phyloP scores from a whole-genome alignment of 2,888 invertebrate genomes.

The Lithophane ornitopus region DNA sequence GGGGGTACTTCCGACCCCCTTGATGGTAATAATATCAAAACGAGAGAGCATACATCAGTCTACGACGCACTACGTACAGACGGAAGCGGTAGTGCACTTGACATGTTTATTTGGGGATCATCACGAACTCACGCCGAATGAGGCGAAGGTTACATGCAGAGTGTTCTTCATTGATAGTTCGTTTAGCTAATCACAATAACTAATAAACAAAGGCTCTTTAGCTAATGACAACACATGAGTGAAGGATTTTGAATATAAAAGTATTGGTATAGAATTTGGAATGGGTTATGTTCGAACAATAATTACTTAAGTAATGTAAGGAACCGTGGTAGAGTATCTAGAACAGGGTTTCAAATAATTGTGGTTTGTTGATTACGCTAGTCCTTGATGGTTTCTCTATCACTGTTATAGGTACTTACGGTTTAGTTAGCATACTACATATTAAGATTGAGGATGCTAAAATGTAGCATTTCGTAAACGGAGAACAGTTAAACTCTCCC shows the following conservation, averaged over 20 bases:
- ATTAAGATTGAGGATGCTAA: neutral
- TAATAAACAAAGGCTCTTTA: neutral
- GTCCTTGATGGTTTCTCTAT: too few species aligned
- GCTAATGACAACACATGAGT: neutral
- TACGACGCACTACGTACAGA: neutral
- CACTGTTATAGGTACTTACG: neutral
- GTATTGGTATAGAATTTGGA: too few species aligned
- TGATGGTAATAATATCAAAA: neutral
- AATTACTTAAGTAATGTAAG: too few species aligned
- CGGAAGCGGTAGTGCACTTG: slow-evolving; percentile 43
- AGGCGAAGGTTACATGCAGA: slow-evolving; percentile 37
- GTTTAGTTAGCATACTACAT: neutral
- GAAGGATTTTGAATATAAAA: neutral
- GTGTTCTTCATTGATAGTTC: slow-evolving; percentile 5
- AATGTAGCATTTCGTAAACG: neutral
- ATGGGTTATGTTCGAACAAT: too few species aligned
- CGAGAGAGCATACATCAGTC: neutral
- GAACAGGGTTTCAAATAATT: too few species aligned
- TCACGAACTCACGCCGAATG: slow-evolving; percentile 32
- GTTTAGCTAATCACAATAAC: neutral
- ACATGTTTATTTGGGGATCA: slow-evolving; percentile 43
- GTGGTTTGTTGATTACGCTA: too few species aligned
- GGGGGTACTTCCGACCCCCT: too few species aligned
- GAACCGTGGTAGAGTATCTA: too few species aligned
- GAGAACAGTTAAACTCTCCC: neutral